Evolutionary conservation across 2,888 invertebrate genomes (phyloP).

Genomic region (Acleris cristana): DNA sequence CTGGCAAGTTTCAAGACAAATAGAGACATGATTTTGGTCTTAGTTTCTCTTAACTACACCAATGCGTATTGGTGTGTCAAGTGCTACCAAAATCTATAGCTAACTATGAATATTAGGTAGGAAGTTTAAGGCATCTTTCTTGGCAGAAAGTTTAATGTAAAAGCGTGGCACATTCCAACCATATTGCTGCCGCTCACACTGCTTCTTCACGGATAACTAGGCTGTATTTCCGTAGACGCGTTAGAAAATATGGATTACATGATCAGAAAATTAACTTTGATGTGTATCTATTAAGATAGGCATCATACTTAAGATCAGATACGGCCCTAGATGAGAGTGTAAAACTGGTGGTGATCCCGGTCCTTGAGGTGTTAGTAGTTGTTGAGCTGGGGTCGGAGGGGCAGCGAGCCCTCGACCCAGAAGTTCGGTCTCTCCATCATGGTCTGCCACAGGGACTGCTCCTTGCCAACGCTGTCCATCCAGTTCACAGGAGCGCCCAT

Average conservation of each 20-base stretch:
- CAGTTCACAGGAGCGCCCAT: slow-evolving; percentile 94
- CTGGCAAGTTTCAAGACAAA: slow-evolving; percentile 28
- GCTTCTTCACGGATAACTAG: neutral
- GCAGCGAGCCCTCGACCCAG: slow-evolving; percentile 98
- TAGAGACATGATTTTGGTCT: slow-evolving; percentile 15
- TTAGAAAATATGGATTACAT: too few relatives aligned
- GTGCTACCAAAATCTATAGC: slow-evolving; percentile 18
- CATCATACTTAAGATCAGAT: too few relatives aligned
- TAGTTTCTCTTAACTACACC: slow-evolving; percentile 3
- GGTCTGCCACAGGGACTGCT: slow-evolving; percentile 95
- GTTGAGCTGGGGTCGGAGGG: slow-evolving; percentile 90
- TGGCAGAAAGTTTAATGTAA: neutral
- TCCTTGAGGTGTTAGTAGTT: slow-evolving; percentile 52
- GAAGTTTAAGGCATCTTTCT: slow-evolving; percentile 23
- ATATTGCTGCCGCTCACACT: neutral
- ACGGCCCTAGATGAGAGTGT: too few relatives aligned
- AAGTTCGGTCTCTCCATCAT: slow-evolving; percentile 97
- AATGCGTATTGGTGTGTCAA: slow-evolving; percentile 3
- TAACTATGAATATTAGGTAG: slow-evolving; percentile 22
- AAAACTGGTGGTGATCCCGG: neutral
- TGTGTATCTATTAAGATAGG: too few relatives aligned
- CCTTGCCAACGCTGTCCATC: slow-evolving; percentile 97
- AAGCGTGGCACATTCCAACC: neutral
- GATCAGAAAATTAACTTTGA: too few relatives aligned
- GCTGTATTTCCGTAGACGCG: too few relatives aligned